phyloP scores from a whole-genome alignment of 2,888 invertebrate genomes.

The Andrena hattorfiana region DNA sequence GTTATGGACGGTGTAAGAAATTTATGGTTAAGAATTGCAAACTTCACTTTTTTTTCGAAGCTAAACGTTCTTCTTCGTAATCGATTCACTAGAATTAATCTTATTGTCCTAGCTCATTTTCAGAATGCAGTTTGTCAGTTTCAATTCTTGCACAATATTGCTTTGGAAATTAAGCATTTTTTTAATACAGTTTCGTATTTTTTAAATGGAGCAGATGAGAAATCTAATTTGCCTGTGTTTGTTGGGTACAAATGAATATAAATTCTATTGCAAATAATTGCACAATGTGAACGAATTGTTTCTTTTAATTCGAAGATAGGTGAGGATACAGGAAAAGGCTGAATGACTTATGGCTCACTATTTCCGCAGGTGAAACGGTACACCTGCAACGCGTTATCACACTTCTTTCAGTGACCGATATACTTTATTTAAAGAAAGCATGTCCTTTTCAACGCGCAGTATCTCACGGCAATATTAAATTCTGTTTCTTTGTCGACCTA shows the following conservation, averaged over 20 bases:
- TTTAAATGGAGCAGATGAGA: not conserved
- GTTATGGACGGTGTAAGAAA: not conserved
- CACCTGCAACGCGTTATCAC: conserved; percentile 34
- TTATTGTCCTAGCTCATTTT: not conserved
- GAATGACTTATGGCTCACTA: conserved; percentile 3
- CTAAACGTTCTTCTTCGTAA: not conserved
- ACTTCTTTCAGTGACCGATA: not conserved
- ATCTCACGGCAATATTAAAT: not conserved
- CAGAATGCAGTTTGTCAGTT: not conserved
- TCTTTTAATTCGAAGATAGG: conserved; percentile 9
- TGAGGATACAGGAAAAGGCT: conserved; percentile 10
- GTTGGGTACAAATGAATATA: too few relatives aligned
- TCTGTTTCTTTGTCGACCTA: not conserved
- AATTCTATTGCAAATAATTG: too few relatives aligned
- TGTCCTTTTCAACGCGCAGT: not conserved
- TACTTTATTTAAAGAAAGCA: not conserved
- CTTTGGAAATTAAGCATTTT: not conserved
- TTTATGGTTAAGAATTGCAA: not conserved
- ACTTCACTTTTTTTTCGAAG: not conserved
- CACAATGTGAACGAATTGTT: not conserved
- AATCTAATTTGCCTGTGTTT: too few relatives aligned
- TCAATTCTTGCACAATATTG: not conserved
- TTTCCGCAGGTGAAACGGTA: conserved; percentile 41
- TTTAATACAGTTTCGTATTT: not conserved
- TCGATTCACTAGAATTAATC: not conserved